phyloP scores from a whole-genome alignment of 2,888 invertebrate species.

The Caenorhabditis sp. region DNA sequence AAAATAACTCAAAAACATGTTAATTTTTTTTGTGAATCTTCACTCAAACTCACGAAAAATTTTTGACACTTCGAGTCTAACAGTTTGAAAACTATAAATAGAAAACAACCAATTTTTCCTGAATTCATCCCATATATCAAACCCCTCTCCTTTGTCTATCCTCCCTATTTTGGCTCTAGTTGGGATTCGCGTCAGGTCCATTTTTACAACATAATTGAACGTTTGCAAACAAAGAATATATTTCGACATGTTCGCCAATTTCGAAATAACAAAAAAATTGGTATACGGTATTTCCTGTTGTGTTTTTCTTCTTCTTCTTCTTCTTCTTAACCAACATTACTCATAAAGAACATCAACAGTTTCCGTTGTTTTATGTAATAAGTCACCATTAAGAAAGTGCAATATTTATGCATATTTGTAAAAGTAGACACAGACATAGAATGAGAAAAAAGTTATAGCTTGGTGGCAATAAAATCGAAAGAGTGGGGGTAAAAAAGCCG shows the following conservation, averaged over 20 bases:
- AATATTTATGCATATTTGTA: background rate
- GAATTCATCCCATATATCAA: too few relatives aligned
- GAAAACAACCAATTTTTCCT: too few relatives aligned
- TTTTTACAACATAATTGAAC: background rate
- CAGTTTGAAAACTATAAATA: too few relatives aligned
- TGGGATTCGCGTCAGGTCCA: background rate
- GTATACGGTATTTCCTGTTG: background rate
- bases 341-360: background rate
- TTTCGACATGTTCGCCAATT: background rate
- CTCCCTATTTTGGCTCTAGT: too few relatives aligned
- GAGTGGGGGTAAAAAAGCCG: background rate
- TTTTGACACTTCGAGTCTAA: too few relatives aligned
- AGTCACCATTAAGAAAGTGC: background rate
- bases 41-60: too few relatives aligned
- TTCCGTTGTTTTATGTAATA: constrained; percentile 1
- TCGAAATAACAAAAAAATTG: background rate
- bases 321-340: background rate
- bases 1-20: too few relatives aligned
- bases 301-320: background rate
- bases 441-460: background rate
- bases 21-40: too few relatives aligned
- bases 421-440: background rate
- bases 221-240: background rate
- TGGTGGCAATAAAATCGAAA: background rate
- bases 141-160: too few relatives aligned